Conservation (phyloP, 1,140 invertebrate genomes). For the Drosophila kepulauana region DNA sequence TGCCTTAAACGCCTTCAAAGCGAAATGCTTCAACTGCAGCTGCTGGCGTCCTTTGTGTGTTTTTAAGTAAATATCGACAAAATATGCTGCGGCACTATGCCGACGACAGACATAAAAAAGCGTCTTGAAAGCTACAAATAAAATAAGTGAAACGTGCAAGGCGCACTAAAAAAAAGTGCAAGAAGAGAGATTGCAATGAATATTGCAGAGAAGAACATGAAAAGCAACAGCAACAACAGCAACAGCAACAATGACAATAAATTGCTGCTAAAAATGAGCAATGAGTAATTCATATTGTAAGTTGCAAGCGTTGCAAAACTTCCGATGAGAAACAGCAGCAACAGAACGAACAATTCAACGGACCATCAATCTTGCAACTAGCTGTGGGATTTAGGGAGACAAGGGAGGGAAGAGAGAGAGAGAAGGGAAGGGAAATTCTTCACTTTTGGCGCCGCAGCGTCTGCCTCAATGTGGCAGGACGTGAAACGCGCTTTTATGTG, state of each 20-base stretch:
- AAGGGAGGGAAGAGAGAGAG: neutral
- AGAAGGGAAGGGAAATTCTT: slow-evolving; percentile 1
- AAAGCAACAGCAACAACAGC: slow-evolving; percentile 40
- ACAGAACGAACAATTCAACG: slow-evolving; percentile 73
- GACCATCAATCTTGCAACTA: slow-evolving; percentile 74
- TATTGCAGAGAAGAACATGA: slow-evolving; percentile 13
- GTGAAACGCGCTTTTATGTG: slow-evolving; percentile 79
- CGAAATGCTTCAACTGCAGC: slow-evolving; percentile 17
- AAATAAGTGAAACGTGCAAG: neutral
- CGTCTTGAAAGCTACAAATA: slow-evolving; percentile 46
- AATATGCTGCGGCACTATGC: slow-evolving; percentile 7
- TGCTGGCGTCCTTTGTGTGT: slow-evolving; percentile 54
- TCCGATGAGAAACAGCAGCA: slow-evolving; percentile 6
- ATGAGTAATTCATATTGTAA: slow-evolving; percentile 81
- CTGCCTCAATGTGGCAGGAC: slow-evolving; percentile 79
- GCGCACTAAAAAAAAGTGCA: slow-evolving; percentile 27
- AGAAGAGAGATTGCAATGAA: slow-evolving; percentile 54
- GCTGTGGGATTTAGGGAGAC: slow-evolving; percentile 23
- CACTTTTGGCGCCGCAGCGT: slow-evolving; percentile 67
- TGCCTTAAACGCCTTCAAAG: slow-evolving; percentile 45
- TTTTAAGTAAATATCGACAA: slow-evolving; percentile 69
- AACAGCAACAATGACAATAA: slow-evolving; percentile 73
- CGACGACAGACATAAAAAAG: slow-evolving; percentile 54
- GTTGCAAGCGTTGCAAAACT: slow-evolving; percentile 54
- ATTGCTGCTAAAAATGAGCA: slow-evolving; percentile 81